A percentile compares a stretch with the other conserved stretches of the same genome.
Conservation (phyloP, 2,797 vertebrate genomes). For the Lerista edwardsae region DNA sequence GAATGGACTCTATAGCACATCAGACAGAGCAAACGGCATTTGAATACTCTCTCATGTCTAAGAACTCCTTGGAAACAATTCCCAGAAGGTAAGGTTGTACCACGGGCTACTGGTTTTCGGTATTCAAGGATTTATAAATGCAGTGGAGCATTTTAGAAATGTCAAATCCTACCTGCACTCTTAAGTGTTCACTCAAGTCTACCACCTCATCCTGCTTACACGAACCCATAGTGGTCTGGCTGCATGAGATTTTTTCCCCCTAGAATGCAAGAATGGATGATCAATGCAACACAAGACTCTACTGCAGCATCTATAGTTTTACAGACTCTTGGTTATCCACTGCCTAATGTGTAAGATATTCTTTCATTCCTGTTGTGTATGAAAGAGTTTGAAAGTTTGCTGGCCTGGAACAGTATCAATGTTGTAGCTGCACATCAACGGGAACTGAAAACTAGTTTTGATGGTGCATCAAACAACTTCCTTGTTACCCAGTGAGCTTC, state of each 20-base stretch:
- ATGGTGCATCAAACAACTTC: neutral
- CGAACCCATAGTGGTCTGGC: constrained; percentile 16
- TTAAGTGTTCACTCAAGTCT: neutral
- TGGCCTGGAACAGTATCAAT: neutral
- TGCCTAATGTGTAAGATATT: neutral
- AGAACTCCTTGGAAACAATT: too few relatives aligned
- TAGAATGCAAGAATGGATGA: constrained; percentile 33
- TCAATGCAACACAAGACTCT: constrained; percentile 32
- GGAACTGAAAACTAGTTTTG: neutral
- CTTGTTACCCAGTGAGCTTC: neutral
- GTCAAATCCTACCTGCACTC: neutral
- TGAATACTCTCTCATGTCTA: too few relatives aligned
- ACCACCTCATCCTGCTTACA: neutral
- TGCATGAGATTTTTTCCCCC: constrained; percentile 31
- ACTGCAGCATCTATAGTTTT: constrained; percentile 1
- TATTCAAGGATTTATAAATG: neutral
- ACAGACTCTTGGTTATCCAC: neutral
- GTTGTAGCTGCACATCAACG: neutral
- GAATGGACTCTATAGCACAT: too few relatives aligned
- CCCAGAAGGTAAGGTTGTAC: too few relatives aligned
- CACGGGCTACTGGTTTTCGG: neutral
- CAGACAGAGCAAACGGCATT: too few relatives aligned
- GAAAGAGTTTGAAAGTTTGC: neutral
- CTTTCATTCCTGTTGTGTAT: constrained; percentile 12
- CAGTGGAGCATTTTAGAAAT: neutral